Evolutionary conservation across 1,140 invertebrate species (phyloP).

Genomic region (Mycetomoellerius zeteki): DNA sequence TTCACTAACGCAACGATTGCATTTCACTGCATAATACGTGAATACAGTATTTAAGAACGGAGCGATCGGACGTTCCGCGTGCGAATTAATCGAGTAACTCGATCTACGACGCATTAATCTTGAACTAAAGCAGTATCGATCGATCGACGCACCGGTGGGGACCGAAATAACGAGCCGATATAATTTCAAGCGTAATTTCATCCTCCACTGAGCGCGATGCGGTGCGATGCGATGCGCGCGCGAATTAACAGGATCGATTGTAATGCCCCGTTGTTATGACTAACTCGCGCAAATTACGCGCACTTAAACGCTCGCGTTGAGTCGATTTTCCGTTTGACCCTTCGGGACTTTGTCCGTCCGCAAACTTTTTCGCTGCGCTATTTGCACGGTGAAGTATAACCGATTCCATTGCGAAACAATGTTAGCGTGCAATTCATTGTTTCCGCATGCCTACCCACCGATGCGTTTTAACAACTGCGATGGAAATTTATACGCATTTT

Average conservation of each 20-base stretch:
- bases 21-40: constrained; percentile 10
- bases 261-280: constrained; percentile 72
- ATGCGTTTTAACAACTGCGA: neutral
- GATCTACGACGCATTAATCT: constrained; percentile 54
- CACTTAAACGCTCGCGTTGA: constrained; percentile 56
- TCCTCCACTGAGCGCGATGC: constrained; percentile 66
- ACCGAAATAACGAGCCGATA: constrained; percentile 77
- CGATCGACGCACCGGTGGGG: constrained; percentile 66
- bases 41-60: constrained; percentile 29
- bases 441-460: neutral
- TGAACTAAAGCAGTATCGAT: constrained; percentile 44
- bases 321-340: constrained; percentile 45
- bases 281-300: constrained; percentile 70
- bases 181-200: constrained; percentile 82
- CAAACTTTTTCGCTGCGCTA: neutral
- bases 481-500: neutral
- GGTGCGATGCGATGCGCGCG: constrained; percentile 56
- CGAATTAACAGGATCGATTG: constrained; percentile 79
- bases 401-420: neutral
- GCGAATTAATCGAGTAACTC: constrained; percentile 45
- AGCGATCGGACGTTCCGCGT: neutral
- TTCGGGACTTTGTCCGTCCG: neutral
- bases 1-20: neutral
- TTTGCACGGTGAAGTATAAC: neutral
- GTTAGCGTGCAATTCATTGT: neutral